phyloP scores from a whole-genome alignment of 2,797 vertebrate genomes.

The Sus cebifrons region DNA sequence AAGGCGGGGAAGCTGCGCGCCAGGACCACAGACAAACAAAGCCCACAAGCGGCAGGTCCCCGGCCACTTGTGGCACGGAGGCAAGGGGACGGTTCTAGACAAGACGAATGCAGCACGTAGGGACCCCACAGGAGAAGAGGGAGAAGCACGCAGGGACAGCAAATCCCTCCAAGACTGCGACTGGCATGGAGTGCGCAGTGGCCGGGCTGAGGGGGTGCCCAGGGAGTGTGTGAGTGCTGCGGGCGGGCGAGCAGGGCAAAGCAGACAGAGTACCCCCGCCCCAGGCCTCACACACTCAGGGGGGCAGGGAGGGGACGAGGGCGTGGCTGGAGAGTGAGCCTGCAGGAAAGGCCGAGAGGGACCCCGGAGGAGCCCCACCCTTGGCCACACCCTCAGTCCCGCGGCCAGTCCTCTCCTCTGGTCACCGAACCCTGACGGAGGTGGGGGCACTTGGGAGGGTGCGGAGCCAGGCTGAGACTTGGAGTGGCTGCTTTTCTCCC shows the following conservation, averaged over 20 bases:
- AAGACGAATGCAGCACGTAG: constrained; percentile 24
- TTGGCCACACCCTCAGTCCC: background rate
- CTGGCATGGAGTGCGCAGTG: background rate
- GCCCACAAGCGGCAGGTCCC: constrained; percentile 1
- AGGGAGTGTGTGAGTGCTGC: background rate
- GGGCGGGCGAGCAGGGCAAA: background rate
- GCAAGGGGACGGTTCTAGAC: background rate
- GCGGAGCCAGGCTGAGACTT: background rate
- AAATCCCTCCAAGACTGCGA: constrained; percentile 4
- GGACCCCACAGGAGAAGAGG: background rate
- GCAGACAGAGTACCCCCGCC: background rate
- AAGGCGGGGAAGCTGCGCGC: background rate
- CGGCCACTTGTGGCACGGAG: constrained; percentile 76
- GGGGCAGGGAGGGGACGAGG: background rate
- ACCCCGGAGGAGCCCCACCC: background rate
- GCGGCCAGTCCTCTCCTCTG: background rate
- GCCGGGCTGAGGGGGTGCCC: background rate
- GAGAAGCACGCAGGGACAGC: background rate
- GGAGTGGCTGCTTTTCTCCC: background rate
- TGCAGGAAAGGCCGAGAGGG: background rate
- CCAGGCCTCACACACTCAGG: background rate
- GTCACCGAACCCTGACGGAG: background rate
- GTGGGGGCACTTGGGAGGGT: background rate
- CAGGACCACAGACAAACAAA: constrained; percentile 61
- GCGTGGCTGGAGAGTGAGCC: background rate